Evolutionary conservation across 2,888 invertebrate genomes (phyloP), one percentile per base, ranked within the genome.

Genomic region (Dolichopus griseipennis): DNA sequence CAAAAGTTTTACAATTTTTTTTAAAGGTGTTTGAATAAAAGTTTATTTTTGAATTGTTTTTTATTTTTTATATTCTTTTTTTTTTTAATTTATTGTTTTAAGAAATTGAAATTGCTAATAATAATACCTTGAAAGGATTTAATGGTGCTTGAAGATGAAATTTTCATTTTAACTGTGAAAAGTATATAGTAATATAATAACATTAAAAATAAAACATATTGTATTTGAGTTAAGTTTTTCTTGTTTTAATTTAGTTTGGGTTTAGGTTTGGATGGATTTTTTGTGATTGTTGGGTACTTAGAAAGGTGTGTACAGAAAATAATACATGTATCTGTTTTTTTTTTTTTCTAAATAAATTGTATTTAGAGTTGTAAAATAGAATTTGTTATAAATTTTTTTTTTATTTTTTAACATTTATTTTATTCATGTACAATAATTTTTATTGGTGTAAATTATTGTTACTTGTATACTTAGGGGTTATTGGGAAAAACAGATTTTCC

Each of bases 141-240:
- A 52, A 52, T 52, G 52, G 52, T 52, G 52, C 52, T 52, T 52
- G 52, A 52, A 52, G 52, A 52, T 52, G 52, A n/a, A n/a, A 18
- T 52, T 27, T 52, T 15, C 52, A 18, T 52, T 52, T 52, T 12
- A 52, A 18, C 27, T 27, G n/a, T n/a, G 27, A 27, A 27, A 5
- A 27, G 27, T 27, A n/a, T n/a, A n/a, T n/a, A 52, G 52, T 6
- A 52, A 52, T 52, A 52, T 52, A 52, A n/a, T 52, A 52, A 52
- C 15, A 12, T 9, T 52, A 52, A 27, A 27, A 27, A 27, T 4
- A 27, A 27, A 27, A 27, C n/a, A 52, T 18, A 52, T 52, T 18
- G 52, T 52, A 52, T 52, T 18, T 52, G 2, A 52, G n/a, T 27
- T 27, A 52, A 18, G 15, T 41, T 41, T 15, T 41, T 41, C 2